Evolutionary conservation across 1,140 invertebrate genomes (phyloP), one percentile per base, ranked within the genome.

Genomic region (Drosophila nigrodunni): DNA sequence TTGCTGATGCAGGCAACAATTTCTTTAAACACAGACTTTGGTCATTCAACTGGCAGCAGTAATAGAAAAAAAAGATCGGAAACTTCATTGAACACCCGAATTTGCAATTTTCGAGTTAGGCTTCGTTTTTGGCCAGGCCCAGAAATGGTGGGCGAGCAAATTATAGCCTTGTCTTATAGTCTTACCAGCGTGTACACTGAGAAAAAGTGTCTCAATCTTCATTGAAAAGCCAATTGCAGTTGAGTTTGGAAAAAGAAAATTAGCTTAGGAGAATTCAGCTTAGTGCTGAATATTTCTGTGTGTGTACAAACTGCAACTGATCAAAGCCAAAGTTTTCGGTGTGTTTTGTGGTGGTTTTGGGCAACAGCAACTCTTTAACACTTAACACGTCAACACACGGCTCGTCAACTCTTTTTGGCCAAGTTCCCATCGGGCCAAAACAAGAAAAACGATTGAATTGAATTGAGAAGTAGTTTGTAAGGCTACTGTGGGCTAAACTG

Each of bases 91-190:
- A 83, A 83, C 82, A 87, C 83, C 85, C 83, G 83, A 88, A 88
- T 88, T 88, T 88, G 85, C 77, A 89, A 89, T 88, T 88, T 88
- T 88, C 85, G 70, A 89, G 85, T 88, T 88, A 88, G 67, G 77
- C 85, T 80, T 82, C 65, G 76, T 79, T 80, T 30, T 75, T 69
- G 80, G 64, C 77, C 64, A 58, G 55, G 41, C 65, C 73, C 67
- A 52, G 47, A 62, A 78, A 77, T 75, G 64, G 74, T 68, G 70
- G 74, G 62, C 72, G 70, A 64, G 49, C 57, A 80, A 86, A 78
- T 85, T 76, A 76, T 72, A 76, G 69, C 41, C 21, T 61, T 68
- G 43, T 41, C 50, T 57, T n/a, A 43, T 61, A 61, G 43, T 41
- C 50, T 57, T n/a, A 43, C 21, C 67, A 61, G 49, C 59, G n/a